phyloP scores from a whole-genome alignment of 1,140 invertebrate genomes.

The Phthorimaea operculella region DNA sequence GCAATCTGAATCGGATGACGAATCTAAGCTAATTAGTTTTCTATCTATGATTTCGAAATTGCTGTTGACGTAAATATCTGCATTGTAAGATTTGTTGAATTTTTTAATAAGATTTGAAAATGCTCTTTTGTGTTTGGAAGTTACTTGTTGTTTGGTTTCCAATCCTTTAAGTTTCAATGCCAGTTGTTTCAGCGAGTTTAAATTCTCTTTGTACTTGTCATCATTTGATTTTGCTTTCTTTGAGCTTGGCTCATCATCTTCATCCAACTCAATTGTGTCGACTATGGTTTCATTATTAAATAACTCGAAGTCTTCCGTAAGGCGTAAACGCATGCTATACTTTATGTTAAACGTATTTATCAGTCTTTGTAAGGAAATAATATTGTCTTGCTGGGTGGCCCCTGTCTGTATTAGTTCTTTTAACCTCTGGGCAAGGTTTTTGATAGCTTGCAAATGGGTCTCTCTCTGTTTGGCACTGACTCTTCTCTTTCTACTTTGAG shows the following conservation, averaged over 20 bases:
- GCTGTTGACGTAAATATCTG: constrained; percentile 39
- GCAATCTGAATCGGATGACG: constrained; percentile 40
- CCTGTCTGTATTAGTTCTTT: constrained; percentile 25
- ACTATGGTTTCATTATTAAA: constrained; percentile 30
- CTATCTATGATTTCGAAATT: constrained; percentile 37
- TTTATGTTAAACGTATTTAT: constrained; percentile 39
- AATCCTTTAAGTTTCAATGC: constrained; percentile 32
- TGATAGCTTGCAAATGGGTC: constrained; percentile 34
- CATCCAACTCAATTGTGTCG: constrained; percentile 48
- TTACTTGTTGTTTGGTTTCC: constrained; percentile 28
- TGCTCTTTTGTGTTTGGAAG: constrained; percentile 35
- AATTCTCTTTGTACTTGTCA: constrained; percentile 30
- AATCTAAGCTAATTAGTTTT: constrained; percentile 34
- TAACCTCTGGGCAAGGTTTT: constrained; percentile 26
- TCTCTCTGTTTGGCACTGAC: constrained; percentile 17
- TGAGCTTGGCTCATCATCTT: constrained; percentile 29
- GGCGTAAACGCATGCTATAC: constrained; percentile 33
- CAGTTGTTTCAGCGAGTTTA: constrained; percentile 28
- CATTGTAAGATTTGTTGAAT: constrained; percentile 47
- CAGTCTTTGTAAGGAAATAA: constrained; percentile 26
- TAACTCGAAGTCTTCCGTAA: constrained; percentile 35
- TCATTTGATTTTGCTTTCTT: constrained; percentile 27
- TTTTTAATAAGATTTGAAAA: constrained; percentile 43
- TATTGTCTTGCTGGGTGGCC: constrained; percentile 19
- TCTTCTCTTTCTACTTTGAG: constrained; percentile 18